Conservation (phyloP, 2,888 invertebrate species). For the Drosophila maculinotata region DNA sequence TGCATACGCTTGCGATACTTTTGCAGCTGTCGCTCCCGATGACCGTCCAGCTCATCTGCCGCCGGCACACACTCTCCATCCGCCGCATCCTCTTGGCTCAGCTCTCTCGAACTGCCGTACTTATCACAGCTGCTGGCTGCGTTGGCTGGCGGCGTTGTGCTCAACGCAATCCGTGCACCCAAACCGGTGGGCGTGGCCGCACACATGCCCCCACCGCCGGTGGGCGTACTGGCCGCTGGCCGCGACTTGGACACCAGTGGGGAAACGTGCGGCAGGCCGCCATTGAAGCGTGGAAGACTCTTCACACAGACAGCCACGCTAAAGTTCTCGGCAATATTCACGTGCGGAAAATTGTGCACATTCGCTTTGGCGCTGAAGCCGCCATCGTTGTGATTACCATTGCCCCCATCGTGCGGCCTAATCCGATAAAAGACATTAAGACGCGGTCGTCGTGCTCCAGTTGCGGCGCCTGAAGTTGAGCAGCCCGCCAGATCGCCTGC, state of each 20-base stretch:
- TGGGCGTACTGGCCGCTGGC: slow-evolving; percentile 55
- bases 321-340: slow-evolving; percentile 83
- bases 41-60: slow-evolving; percentile 64
- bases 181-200: slow-evolving; percentile 71
- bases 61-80: background rate
- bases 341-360: slow-evolving; percentile 85
- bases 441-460: slow-evolving; percentile 74
- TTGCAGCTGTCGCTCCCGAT: slow-evolving; percentile 84
- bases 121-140: slow-evolving; percentile 68
- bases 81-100: slow-evolving; percentile 7
- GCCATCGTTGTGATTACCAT: slow-evolving; percentile 66
- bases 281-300: slow-evolving; percentile 91
- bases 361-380: slow-evolving; percentile 84
- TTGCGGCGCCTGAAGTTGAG: slow-evolving; percentile 10
- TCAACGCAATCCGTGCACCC: slow-evolving; percentile 55
- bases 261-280: slow-evolving; percentile 88
- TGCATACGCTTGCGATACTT: slow-evolving; percentile 85
- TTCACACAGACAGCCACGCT: slow-evolving; percentile 86
- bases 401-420: slow-evolving; percentile 81
- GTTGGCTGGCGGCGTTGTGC: slow-evolving; percentile 38
- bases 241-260: slow-evolving; percentile 39
- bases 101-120: slow-evolving; percentile 23
- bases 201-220: slow-evolving; percentile 61
- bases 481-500: slow-evolving; percentile 77
- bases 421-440: slow-evolving; percentile 85